These are phyloP conservation scores for Cloeon dipterum DNA, from an alignment of 2,888 invertebrate species.

Conservation along the genomic window DNA sequence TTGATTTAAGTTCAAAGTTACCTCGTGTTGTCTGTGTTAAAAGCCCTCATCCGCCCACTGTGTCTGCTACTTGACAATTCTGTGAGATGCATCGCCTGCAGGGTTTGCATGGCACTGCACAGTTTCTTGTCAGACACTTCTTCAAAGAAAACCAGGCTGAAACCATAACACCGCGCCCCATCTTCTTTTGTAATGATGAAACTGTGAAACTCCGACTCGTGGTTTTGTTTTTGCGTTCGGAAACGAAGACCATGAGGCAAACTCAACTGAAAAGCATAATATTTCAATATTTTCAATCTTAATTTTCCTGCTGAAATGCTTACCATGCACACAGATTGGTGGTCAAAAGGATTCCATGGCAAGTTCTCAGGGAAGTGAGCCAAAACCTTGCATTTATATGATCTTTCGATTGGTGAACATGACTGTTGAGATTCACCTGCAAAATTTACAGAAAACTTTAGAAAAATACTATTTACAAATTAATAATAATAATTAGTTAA, in stretches of 20 bases:
- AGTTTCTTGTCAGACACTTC: conserved; percentile 82
- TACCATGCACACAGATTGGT: conserved; percentile 92
- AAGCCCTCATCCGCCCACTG: background rate
- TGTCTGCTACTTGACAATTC: conserved; percentile 47
- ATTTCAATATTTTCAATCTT: conserved; percentile 4
- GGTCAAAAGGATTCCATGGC: conserved; percentile 74
- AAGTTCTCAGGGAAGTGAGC: conserved; percentile 88
- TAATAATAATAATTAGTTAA: background rate
- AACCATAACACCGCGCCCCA: conserved; percentile 84
- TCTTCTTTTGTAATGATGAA: conserved; percentile 95
- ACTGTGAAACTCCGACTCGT: conserved; percentile 77
- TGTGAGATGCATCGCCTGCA: conserved; percentile 83
- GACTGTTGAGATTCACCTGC: conserved; percentile 55
- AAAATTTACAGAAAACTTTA: conserved; percentile 14
- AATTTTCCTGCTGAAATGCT: conserved; percentile 14
- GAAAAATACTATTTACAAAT: background rate
- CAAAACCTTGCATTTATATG: conserved; percentile 83
- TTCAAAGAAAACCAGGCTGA: conserved; percentile 88
- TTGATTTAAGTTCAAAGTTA: background rate
- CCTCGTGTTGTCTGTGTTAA: background rate
- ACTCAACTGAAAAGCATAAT: conserved; percentile 50
- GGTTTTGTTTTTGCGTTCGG: conserved; percentile 74
- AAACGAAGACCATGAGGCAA: conserved; percentile 86
- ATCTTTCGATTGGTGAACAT: conserved; percentile 77
- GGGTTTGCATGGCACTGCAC: conserved; percentile 85